A percentile compares a stretch with the other conserved stretches of the same genome.
phyloP scores from a whole-genome alignment of 2,888 invertebrate genomes.

The Odontocolon sp. region DNA sequence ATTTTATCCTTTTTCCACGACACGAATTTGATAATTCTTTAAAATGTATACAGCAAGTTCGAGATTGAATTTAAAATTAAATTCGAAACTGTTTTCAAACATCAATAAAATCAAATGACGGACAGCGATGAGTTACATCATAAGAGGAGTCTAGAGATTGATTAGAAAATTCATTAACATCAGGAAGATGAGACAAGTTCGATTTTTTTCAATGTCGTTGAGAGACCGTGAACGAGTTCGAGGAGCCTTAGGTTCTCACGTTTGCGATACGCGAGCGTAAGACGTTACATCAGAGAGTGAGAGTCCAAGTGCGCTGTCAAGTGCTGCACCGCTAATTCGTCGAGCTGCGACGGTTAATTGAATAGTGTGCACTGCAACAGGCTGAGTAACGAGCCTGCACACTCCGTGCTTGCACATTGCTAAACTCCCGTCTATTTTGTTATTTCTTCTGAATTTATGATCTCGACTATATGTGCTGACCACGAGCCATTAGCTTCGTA shows the following conservation, averaged over 20 bases:
- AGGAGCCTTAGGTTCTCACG: conserved; percentile 4
- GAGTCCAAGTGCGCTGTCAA: conserved; percentile 19
- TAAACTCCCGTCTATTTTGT: neutral
- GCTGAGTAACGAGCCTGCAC: neutral
- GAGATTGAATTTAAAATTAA: no score
- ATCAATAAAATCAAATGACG: no score
- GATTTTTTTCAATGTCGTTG: conserved; percentile 42
- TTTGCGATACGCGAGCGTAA: conserved; percentile 6
- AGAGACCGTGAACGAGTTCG: conserved; percentile 36
- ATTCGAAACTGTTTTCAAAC: no score
- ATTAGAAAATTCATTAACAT: neutral
- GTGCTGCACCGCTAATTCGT: neutral
- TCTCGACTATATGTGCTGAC: neutral
- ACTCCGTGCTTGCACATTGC: neutral
- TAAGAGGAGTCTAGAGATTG: neutral
- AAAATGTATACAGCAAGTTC: no score
- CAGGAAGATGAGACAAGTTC: neutral
- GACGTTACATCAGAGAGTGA: conserved; percentile 41
- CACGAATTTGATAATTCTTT: no score
- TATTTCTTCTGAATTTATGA: conserved; percentile 9
- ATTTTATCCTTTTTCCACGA: no score
- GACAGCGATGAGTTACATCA: neutral
- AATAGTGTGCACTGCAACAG: neutral
- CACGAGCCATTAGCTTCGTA: conserved; percentile 12
- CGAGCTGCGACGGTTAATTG: conserved; percentile 28